These are phyloP conservation scores for Grantiella picta DNA, from an alignment of 2,113 vertebrate genomes.

Conservation along the genomic window DNA sequence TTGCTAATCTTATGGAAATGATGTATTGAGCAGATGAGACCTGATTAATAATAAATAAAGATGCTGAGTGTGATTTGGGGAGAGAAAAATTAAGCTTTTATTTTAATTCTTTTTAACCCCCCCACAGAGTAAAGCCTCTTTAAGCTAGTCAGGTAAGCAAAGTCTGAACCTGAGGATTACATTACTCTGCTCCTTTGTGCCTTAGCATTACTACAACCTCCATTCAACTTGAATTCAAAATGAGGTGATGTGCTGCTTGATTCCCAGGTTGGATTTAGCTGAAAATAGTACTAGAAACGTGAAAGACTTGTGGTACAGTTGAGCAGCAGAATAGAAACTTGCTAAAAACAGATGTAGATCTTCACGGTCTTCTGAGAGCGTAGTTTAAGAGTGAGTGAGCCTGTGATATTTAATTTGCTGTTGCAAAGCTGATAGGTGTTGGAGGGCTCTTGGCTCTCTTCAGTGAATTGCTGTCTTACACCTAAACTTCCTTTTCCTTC, in stretches of 20 bases:
- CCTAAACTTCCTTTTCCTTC: not conserved
- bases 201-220: not conserved
- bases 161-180: not conserved
- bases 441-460: not conserved
- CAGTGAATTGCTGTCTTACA: not conserved
- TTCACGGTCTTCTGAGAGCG: not conserved
- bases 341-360: not conserved
- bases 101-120: not conserved
- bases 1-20: not conserved
- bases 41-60: constrained; percentile 28
- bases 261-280: not conserved
- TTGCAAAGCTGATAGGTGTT: not conserved
- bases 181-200: not conserved
- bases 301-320: not conserved
- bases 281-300: not conserved
- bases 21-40: not conserved
- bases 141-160: not conserved
- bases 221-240: not conserved
- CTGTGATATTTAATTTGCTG: not conserved
- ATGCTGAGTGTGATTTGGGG: not conserved
- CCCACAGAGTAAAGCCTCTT: not conserved
- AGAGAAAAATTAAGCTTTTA: not conserved
- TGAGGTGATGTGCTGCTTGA: not conserved
- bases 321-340: not conserved
- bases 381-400: not conserved